Evolutionary conservation across 2,797 vertebrate species (phyloP).

Genomic region (Tapera naevia): DNA sequence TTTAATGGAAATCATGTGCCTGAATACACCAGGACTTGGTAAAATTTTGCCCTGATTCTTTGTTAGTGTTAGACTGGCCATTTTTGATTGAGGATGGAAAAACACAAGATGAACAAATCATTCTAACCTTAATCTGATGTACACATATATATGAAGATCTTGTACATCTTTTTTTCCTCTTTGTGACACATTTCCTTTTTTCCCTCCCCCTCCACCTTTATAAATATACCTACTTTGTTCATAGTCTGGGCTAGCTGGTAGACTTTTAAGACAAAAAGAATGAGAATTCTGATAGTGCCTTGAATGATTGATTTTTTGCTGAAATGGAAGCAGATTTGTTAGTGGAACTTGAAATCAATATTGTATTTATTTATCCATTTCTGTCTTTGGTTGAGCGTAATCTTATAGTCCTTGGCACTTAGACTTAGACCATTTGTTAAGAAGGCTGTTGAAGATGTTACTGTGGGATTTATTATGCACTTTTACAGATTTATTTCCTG

Average conservation of each 20-base stretch:
- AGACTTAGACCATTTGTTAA: constrained; percentile 5
- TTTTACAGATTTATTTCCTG: constrained; percentile 48
- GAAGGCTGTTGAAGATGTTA: not conserved
- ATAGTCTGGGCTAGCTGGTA: not conserved
- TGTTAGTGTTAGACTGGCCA: not conserved
- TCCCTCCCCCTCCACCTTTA: not conserved
- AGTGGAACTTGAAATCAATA: constrained; percentile 3
- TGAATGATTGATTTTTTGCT: not conserved
- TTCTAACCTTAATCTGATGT: not conserved
- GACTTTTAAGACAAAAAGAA: not conserved
- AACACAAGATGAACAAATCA: not conserved
- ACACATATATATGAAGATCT: not conserved
- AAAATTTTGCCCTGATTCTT: not conserved
- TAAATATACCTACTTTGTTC: not conserved
- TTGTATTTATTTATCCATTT: constrained; percentile 40
- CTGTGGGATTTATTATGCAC: constrained; percentile 25
- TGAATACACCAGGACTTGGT: not conserved
- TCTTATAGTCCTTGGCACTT: not conserved
- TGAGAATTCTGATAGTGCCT: not conserved
- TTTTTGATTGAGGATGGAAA: not conserved
- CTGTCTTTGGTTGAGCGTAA: not conserved
- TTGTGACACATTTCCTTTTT: not conserved
- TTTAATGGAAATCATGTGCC: not conserved
- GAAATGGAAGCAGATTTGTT: constrained; percentile 1
- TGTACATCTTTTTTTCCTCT: not conserved